Percentiles rank a stretch among this genome's conserved stretches.
These are phyloP conservation scores for Anniella stebbinsi DNA, from an alignment of 2,797 vertebrate genomes.

Conservation along the genomic window DNA sequence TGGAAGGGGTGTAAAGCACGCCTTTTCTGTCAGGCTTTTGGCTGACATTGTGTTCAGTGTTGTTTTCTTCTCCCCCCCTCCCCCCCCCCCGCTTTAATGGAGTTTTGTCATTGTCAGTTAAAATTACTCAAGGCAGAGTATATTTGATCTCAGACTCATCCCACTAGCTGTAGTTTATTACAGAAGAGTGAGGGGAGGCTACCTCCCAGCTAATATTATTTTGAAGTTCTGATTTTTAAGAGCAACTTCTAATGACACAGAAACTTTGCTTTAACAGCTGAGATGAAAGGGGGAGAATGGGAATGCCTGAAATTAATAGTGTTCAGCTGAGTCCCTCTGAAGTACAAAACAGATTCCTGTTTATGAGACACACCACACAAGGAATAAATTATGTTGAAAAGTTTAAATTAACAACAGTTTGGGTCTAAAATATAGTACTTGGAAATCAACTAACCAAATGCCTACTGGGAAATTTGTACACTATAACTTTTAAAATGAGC, in stretches of 20 bases:
- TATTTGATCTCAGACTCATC: too few species aligned
- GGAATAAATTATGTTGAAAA: constrained; percentile 48
- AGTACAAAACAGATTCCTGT: constrained; percentile 47
- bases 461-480: constrained; percentile 54
- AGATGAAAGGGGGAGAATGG: constrained; percentile 16
- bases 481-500: constrained; percentile 41
- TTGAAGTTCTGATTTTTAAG: not conserved
- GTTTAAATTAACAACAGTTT: constrained; percentile 46
- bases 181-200: too few species aligned
- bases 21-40: too few species aligned
- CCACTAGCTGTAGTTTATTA: too few species aligned
- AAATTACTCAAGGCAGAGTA: too few species aligned
- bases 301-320: constrained; percentile 63
- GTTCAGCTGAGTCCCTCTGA: constrained; percentile 44
- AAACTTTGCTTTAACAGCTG: constrained; percentile 29
- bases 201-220: not conserved
- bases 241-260: constrained; percentile 52
- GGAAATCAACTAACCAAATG: constrained; percentile 63
- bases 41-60: too few species aligned
- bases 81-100: too few species aligned
- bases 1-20: too few species aligned
- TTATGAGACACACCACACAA: constrained; percentile 46
- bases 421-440: constrained; percentile 70
- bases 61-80: too few species aligned
- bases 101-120: too few species aligned